phyloP scores from a whole-genome alignment of 2,797 vertebrate species.

The Hozukius guyotensis region DNA sequence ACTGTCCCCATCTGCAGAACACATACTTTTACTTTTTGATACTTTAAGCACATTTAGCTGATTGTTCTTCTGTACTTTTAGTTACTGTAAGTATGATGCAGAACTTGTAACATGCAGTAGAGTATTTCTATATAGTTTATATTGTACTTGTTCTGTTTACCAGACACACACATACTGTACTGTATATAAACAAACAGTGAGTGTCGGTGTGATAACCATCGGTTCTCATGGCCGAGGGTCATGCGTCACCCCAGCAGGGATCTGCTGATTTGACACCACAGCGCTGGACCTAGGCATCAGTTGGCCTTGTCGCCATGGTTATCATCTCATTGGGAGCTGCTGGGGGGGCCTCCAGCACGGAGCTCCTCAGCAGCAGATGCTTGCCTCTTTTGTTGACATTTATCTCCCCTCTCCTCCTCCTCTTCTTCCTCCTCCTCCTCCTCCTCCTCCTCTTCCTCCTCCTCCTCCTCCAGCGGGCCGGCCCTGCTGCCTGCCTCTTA shows the following conservation, averaged over 20 bases:
- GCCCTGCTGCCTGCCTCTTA: constrained; percentile 49
- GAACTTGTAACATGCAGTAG: background rate
- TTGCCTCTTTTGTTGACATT: constrained; percentile 58
- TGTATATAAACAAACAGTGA: background rate
- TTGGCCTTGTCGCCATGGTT: constrained; percentile 62
- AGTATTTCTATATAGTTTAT: background rate
- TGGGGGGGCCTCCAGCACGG: constrained; percentile 17
- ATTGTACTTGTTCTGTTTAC: background rate
- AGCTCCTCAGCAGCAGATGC: constrained; percentile 51
- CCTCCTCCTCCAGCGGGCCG: constrained; percentile 11
- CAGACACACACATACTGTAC: background rate
- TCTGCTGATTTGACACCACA: constrained; percentile 23
- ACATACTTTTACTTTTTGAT: background rate
- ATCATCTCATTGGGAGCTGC: constrained; percentile 33
- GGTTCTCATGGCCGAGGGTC: constrained; percentile 16
- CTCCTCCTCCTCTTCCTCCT: background rate
- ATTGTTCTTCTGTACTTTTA: background rate
- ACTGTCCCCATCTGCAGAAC: background rate
- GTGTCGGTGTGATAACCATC: background rate
- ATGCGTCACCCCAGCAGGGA: constrained; percentile 29
- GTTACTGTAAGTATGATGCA: background rate
- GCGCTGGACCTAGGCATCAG: constrained; percentile 41
- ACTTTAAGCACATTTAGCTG: background rate
- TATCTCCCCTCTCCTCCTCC: constrained; percentile 40
- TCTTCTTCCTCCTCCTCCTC: background rate